Conservation (phyloP, 2,888 invertebrate species). For the Brassicogethes aeneus region DNA sequence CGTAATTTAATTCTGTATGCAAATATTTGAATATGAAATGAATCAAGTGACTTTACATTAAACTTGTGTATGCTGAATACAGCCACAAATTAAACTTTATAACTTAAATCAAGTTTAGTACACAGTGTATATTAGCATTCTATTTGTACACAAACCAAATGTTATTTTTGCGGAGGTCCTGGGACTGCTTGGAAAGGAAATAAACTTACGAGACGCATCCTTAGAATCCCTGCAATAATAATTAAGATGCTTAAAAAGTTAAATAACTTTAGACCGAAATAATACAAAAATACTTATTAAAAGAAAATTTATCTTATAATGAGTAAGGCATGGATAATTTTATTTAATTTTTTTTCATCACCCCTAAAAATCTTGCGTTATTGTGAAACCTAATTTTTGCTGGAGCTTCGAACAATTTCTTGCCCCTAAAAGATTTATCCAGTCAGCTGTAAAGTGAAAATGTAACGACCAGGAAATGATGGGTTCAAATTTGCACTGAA, state of each 20-base stretch:
- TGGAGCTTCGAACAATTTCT: too few relatives aligned
- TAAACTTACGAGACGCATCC: too few relatives aligned
- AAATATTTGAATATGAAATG: background rate
- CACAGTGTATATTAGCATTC: background rate
- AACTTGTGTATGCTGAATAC: background rate
- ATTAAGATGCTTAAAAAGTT: too few relatives aligned
- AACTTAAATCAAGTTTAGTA: background rate
- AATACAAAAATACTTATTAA: too few relatives aligned
- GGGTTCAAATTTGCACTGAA: constrained; percentile 17
- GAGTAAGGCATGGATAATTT: too few relatives aligned
- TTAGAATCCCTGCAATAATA: too few relatives aligned
- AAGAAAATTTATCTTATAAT: too few relatives aligned
- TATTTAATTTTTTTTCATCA: too few relatives aligned
- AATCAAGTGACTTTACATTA: background rate
- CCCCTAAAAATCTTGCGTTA: too few relatives aligned
- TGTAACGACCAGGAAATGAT: constrained; percentile 18
- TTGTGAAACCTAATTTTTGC: too few relatives aligned
- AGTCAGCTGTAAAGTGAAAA: constrained; percentile 12
- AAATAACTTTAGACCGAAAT: too few relatives aligned
- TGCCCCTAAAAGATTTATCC: constrained; percentile 1
- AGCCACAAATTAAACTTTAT: background rate
- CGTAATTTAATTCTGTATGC: too few relatives aligned
- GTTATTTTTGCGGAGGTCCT: constrained; percentile 3
- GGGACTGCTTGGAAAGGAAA: background rate
- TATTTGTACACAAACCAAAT: background rate